Evolutionary conservation across 2,888 invertebrate species (phyloP), one percentile per base, ranked within the genome.

Genomic region (Xylota segnis): DNA sequence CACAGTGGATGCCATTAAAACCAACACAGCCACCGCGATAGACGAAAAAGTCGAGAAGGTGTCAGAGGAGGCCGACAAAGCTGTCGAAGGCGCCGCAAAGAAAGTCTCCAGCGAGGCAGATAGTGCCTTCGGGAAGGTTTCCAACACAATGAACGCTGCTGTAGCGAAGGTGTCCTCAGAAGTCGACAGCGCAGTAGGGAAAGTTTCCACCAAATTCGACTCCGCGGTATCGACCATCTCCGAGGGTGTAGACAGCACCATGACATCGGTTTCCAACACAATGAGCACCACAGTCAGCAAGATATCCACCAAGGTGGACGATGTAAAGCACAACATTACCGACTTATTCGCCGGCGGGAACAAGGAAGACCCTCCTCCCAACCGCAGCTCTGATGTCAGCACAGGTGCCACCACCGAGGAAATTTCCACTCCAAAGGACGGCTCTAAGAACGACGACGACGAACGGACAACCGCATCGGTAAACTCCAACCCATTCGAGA

Each of bases 401-500:
- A 23, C 23, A 23, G n/a, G 61, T 59, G 7, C 23, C 3, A 75
- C 81, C 4, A 52, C 77, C n/a, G 83, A 82, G 6, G 75, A 77
- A 12, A 34, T 45, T 1, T 70, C 70, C 40, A 87, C 77, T 5
- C 66, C 77, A 2, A 66, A 84, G 14, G 77, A 68, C n/a, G 45
- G 4, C 14, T 82, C 82, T 6, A 86, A 84, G 3, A 40, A 45
- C 6, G 88, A 88, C 27, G 88, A 89, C 14, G 92, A 92, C 76
- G 92, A 92, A 74, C 89, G 91, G 0, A 92, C 92, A 9, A 92
- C 92, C 1, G 92, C 92, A 4, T 92, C 92, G 0, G 91, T 91
- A 0, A 92, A 91, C 76, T 92, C 92, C 0, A 91, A 90, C 47
- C 90, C 89, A 0, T 90, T 90, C 40, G 89, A 89, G 0, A 86